Base-by-base conservation (phyloP, 2,797 vertebrate genomes). In the Fundulus diaphanus region DNA sequence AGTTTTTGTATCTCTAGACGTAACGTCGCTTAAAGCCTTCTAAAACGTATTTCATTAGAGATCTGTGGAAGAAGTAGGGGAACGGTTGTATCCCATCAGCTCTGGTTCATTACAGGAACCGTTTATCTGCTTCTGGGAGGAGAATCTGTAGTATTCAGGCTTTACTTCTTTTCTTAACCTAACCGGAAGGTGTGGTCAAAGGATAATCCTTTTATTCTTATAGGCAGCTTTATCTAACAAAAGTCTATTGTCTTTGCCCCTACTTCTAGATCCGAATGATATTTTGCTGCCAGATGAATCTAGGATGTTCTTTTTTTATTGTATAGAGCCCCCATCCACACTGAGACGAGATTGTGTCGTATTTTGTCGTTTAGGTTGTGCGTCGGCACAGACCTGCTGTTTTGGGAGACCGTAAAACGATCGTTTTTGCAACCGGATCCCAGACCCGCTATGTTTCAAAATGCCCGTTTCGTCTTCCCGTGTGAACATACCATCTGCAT, bases 131-230 rank as follows among this genome's bases (percentile, higher is more conserved):
- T 48, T 16, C 37, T 7, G 24, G 18, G 18, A 22, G 37, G 37
- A 74, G n/a, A 68, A 69, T 49, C 27, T 70, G 16, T 72, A 37
- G 56, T 75, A 66, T 52, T 70, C 66, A 66, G 3, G n/a, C 31
- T 4, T 31, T 3, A 2, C 12, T 33, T 1, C 3, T 33, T 33
- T 61, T 2, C 9, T 59, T 20, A 0, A 56, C 1, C 7, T 33
- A 9, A 35, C 33, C 11, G 31, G 18, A 61, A 61, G 8, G 18
- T 35, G 35, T 59, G 57, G 31, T 59, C 31, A 33, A 33, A 33
- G 9, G 18, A 33, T 27, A 31, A 27, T 15, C 12, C 13, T 57
- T 31, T 16, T 29, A 57, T 57, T 57, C 15, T 15, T 16, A 29
- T 31, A 16, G 27, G 15, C 2, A 31, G 12, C 31, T 57, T 7